These are phyloP conservation scores for Astyanax mexicanus DNA, from an alignment of 2,797 vertebrate genomes.

Conservation along the genomic window DNA sequence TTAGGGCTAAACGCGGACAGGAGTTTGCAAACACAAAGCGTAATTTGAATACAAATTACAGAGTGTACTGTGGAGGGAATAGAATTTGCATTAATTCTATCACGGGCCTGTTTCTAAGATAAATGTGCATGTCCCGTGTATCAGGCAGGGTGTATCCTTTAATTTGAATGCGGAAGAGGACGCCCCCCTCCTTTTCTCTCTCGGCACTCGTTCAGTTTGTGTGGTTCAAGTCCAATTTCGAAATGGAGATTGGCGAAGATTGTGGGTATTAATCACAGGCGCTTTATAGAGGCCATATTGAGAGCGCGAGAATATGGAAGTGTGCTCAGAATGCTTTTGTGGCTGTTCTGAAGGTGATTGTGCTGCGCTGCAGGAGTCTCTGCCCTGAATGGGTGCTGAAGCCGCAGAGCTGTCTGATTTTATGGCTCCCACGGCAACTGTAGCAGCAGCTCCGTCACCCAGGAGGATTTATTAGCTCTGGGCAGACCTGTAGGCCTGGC, in stretches of 20 bases:
- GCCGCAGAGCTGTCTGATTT: neutral
- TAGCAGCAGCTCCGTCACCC: slow-evolving; percentile 10
- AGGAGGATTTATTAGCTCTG: slow-evolving; percentile 14
- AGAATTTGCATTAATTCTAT: slow-evolving; percentile 30
- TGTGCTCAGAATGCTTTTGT: neutral
- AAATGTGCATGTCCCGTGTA: slow-evolving; percentile 27
- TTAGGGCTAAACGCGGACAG: slow-evolving; percentile 17
- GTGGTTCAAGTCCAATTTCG: neutral
- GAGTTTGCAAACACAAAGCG: slow-evolving; percentile 11
- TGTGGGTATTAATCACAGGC: neutral
- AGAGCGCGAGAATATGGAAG: neutral
- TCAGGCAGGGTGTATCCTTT: slow-evolving; percentile 7
- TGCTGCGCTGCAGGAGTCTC: neutral
- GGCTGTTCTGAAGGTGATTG: neutral
- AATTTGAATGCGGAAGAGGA: slow-evolving; percentile 9
- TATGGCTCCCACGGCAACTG: neutral
- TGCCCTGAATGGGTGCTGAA: neutral
- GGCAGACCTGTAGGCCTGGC: neutral
- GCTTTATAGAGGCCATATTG: neutral
- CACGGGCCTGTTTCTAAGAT: slow-evolving; percentile 20
- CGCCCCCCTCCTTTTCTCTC: neutral
- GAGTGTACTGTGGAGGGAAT: neutral
- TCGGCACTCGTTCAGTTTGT: too few species aligned
- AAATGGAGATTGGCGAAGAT: slow-evolving; percentile 5
- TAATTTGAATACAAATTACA: slow-evolving; percentile 51